Base-by-base conservation (phyloP, 2,888 invertebrate genomes). In the Eupithecia abbreviata region DNA sequence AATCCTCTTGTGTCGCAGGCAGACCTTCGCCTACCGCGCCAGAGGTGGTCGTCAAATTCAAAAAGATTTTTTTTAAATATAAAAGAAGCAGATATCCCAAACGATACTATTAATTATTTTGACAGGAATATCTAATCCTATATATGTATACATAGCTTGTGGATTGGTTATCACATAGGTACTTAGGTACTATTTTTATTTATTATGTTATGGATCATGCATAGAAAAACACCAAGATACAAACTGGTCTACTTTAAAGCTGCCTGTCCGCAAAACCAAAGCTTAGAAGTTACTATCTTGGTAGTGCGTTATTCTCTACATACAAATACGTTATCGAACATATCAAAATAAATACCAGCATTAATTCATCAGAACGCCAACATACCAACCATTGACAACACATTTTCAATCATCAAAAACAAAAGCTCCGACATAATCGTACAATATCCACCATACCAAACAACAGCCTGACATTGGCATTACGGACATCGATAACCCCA, bases 401-500 rank as follows among this genome's bases (percentile, higher is more conserved):
- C 3, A n/a, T 18, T 18, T 58, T n/a, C 55, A 58, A 62, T 62
- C 62, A 62, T 30, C 30, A 62, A 30, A 62, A 62, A 30, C 30
- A 62, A 62, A 62, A 3, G 62, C 30, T 12, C 62, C 30, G 4
- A 18, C 12, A 62, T 30, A 62, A 62, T 30, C 62, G 10, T 12
- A 62, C 62, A 12, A 62, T 62, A 10, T 62, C 62, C 62, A 10
- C 30, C 30, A 4, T 30, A 62, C 62, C 62, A 62, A 62, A 58
- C 58, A 72, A 62, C 15, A 49, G 12, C 30, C 30, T 73, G 58
- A 67, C 18, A 51, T 67, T 71, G 49, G 42, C 43, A 43, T 66
- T 49, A 81, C 79, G 79, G 84, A 83, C 81, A 85, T 71, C 75
- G 71, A 71, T 51, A 51, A 62, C 62, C 62, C 77, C 80, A 66